These are phyloP conservation scores for Matsumyia berberina DNA, from an alignment of 2,888 invertebrate genomes.

Conservation along the genomic window DNA sequence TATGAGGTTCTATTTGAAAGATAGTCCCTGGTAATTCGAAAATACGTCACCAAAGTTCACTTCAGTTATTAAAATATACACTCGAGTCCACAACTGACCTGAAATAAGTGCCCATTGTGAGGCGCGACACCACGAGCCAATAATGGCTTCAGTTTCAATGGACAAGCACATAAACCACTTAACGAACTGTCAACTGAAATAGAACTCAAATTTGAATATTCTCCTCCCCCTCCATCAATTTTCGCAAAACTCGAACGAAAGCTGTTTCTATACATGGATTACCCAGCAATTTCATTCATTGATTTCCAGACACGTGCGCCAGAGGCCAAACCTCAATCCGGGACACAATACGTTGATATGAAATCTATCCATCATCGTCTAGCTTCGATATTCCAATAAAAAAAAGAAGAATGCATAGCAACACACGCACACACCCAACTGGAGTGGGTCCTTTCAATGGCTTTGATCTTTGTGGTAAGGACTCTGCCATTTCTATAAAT, in stretches of 20 bases:
- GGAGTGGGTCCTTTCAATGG: neutral
- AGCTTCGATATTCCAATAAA: neutral
- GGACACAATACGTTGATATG: neutral
- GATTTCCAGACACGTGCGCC: neutral
- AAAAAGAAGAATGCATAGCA: neutral
- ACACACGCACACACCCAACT: no score
- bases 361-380: conserved; percentile 4
- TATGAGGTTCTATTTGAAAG: no score
- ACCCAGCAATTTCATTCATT: conserved; percentile 1
- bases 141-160: neutral
- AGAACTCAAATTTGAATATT: neutral
- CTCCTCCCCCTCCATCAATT: neutral
- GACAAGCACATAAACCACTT: neutral
- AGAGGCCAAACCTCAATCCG: neutral
- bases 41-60: no score
- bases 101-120: no score
- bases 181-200: neutral
- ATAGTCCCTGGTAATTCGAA: no score
- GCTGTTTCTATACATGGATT: neutral
- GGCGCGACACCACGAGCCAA: no score
- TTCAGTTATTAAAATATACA: no score
- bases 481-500: neutral
- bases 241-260: neutral
- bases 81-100: no score
- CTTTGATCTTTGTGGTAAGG: neutral